phyloP scores from a whole-genome alignment of 2,888 invertebrate genomes.

The Napeogenes inachia region DNA sequence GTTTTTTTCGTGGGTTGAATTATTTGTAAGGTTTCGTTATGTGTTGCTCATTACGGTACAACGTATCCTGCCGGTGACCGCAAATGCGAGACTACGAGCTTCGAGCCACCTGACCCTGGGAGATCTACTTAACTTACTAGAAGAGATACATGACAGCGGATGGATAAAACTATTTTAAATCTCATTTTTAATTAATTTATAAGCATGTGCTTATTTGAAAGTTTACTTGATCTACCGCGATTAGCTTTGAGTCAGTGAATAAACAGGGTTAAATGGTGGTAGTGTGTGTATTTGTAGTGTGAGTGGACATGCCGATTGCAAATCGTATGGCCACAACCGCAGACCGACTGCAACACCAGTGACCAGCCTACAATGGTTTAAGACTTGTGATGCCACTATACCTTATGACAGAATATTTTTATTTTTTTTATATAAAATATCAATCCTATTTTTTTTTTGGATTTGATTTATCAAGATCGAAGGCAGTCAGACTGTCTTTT shows the following conservation, averaged over 20 bases:
- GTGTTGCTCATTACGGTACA: constrained; percentile 76
- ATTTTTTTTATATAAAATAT: too few relatives aligned
- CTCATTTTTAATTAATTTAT: constrained; percentile 5
- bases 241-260: neutral
- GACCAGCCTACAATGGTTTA: constrained; percentile 6
- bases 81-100: constrained; percentile 69
- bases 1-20: constrained; percentile 75
- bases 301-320: constrained; percentile 17
- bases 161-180: too few relatives aligned
- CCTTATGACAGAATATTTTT: too few relatives aligned
- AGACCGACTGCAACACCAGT: constrained; percentile 11
- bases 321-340: constrained; percentile 15
- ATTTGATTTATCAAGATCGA: too few relatives aligned
- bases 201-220: constrained; percentile 27
- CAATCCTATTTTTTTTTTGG: too few relatives aligned
- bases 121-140: constrained; percentile 56
- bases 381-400: too few relatives aligned
- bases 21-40: constrained; percentile 75
- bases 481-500: too few relatives aligned
- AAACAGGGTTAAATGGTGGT: constrained; percentile 2
- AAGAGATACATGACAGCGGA: constrained; percentile 53
- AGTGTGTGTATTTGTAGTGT: constrained; percentile 2
- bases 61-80: constrained; percentile 73
- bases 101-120: constrained; percentile 59
- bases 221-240: constrained; percentile 10